Base-by-base conservation (phyloP, 2,888 invertebrate genomes). In the Drosophila diplacantha region DNA sequence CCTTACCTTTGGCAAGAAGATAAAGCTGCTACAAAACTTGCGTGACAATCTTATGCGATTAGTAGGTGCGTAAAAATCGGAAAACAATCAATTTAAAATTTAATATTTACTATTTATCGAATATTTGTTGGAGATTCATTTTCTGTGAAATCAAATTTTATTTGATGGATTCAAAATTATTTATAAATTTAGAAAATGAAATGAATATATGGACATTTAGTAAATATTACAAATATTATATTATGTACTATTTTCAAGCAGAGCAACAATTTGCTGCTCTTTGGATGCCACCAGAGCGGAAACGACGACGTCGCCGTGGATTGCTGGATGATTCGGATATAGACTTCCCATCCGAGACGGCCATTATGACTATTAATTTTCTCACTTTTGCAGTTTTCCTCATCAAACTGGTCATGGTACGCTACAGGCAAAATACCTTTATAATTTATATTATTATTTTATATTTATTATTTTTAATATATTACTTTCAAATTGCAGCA, bases 371-470 rank as follows among this genome's bases (percentile, higher is more conserved):
- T 35, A 94, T 96, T 72, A 94, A 94, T 22, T 95, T 95, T 86
- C 90, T 96, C 11, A 95, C 95, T 0, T 95, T 95, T 87, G 95
- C 95, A 0, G 95, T 95, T 7, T 95, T 94, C 84, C 90, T 95
- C 56, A 93, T 96, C 51, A 95, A 95, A 89, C 89, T 95, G 34
- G 93, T 95, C 34, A 90, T 95, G 91, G 95, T 95, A 90, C 90
- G 90, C 66, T 16, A 5, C 44, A n/a, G 7, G 1, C 6, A 4
- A n/a, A 18, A 5, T 22, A 8, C 1, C 26, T 26, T 26, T 26
- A 9, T 26, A 6, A 9, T 9, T 26, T 26, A 26, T 26, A 26
- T 26, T 26, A 9, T 9, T 3, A 4, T 26, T 4, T 26, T 9
- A 26, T 9, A 26, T 9, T 3, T 26, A 26, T 9, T 26, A 26